phyloP scores from a whole-genome alignment of 2,888 invertebrate species.

The Halocaridina rubra region DNA sequence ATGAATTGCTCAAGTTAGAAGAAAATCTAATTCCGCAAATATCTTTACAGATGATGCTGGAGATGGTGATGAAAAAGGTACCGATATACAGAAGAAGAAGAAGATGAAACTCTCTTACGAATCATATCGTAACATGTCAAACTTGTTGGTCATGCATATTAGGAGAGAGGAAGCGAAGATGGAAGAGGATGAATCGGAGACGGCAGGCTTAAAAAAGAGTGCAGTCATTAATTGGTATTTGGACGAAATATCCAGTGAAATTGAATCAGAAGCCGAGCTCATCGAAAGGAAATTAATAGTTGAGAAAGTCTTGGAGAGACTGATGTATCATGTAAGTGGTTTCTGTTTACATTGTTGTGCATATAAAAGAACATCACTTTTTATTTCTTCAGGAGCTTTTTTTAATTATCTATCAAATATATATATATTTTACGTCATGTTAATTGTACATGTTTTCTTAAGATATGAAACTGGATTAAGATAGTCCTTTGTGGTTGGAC shows the following conservation, averaged over 20 bases:
- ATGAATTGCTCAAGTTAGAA: neutral
- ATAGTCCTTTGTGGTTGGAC: too few relatives aligned
- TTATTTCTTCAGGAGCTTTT: too few relatives aligned
- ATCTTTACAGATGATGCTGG: neutral
- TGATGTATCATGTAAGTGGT: slow-evolving; percentile 85
- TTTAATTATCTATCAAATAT: too few relatives aligned
- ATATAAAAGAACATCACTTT: too few relatives aligned
- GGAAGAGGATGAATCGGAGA: slow-evolving; percentile 18
- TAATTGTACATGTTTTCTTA: too few relatives aligned
- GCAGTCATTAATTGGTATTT: slow-evolving; percentile 95
- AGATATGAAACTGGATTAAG: too few relatives aligned
- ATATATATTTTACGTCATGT: too few relatives aligned
- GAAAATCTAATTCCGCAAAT: neutral
- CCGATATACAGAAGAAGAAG: slow-evolving; percentile 63
- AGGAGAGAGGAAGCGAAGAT: slow-evolving; percentile 79
- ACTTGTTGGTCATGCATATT: slow-evolving; percentile 91
- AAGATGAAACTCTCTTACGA: slow-evolving; percentile 81
- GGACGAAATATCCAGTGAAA: slow-evolving; percentile 84
- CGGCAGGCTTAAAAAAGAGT: slow-evolving; percentile 74
- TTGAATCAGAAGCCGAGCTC: slow-evolving; percentile 92
- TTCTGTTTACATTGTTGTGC: too few relatives aligned
- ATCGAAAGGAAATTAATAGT: slow-evolving; percentile 87
- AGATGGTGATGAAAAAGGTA: slow-evolving; percentile 18
- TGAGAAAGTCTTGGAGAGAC: slow-evolving; percentile 93
- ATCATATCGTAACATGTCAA: slow-evolving; percentile 91